Evolutionary conservation across 1,140 invertebrate species (phyloP).

Genomic region (Ceratosolen fusciceps): DNA sequence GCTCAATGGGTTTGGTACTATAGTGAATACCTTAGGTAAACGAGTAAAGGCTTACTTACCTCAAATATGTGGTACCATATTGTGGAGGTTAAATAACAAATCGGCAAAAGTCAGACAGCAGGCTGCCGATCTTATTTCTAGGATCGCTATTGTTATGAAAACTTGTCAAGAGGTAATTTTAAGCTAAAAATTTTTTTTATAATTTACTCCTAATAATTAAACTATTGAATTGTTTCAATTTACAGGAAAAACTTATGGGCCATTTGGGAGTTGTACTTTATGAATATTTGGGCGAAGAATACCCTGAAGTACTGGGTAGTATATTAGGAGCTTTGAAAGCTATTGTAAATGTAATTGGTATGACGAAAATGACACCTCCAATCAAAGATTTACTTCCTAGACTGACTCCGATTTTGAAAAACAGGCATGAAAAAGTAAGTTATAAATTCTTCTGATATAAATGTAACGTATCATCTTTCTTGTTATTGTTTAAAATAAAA

Average conservation of each 20-base stretch:
- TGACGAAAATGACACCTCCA: constrained; percentile 99
- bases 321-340: constrained; percentile 98
- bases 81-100: constrained; percentile 99
- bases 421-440: constrained; percentile 78
- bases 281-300: constrained; percentile 99
- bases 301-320: constrained; percentile 98
- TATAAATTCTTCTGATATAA: background rate
- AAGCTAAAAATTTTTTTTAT: background rate
- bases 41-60: constrained; percentile 98
- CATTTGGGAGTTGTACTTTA: constrained; percentile 99
- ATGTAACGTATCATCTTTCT: no score
- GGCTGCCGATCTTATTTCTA: constrained; percentile 98
- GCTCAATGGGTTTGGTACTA: constrained; percentile 99
- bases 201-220: background rate
- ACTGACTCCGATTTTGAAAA: constrained; percentile 98
- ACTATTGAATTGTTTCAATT: constrained; percentile 49
- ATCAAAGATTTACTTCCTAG: constrained; percentile 98
- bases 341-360: constrained; percentile 99
- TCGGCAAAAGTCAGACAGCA: constrained; percentile 99
- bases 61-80: constrained; percentile 99
- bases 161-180: constrained; percentile 92
- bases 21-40: constrained; percentile 97
- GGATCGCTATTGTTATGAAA: constrained; percentile 99
- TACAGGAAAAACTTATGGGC: constrained; percentile 98
- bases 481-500: constrained; percentile 30